Base-by-base conservation (phyloP, 2,797 vertebrate genomes). In the Hozukius guyotensis region DNA sequence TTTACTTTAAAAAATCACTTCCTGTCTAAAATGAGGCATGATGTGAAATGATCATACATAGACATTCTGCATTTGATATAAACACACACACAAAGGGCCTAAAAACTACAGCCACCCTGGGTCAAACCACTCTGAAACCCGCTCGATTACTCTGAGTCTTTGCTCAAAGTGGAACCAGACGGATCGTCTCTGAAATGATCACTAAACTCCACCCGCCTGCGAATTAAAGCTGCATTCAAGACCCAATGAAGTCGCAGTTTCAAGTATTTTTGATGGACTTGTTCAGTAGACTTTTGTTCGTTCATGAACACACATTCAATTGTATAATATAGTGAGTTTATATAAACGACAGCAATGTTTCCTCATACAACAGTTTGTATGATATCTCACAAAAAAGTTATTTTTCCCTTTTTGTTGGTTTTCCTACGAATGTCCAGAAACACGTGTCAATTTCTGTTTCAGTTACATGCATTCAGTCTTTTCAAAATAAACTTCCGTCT, bases 11-110 rank as follows among this genome's bases (percentile, higher is more conserved):
- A 59, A 79, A 77, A 72, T 46, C 46, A 14, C 32, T 74, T 84
- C 67, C 55, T 49, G 46, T 83, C 31, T 84, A 78, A 80, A 79
- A 89, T 86, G 90, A 91, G 70, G 82, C 79, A 83, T 92, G 82
- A 88, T 72, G 75, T 87, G 88, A 88, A 86, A 92, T 91, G 85
- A 78, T 75, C 71, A 52, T 67, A 71, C 77, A 42, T 24, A 83
- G 49, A 63, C 80, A 66, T 55, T 59, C 67, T 64, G 64, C 81
- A 65, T 77, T 27, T 34, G 13, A 59, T 64, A 61, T 52, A 85
- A 77, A 82, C 68, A 79, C 76, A 84, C 62, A 63, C 62, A 63
- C 72, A 74, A 65, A 81, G 70, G 75, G 72, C 42, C 76, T 6
- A 60, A 53, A 12, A 67, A 27, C 59, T 62, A 13, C 83, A 83